phyloP scores from a whole-genome alignment of 30 jellyfish, hydroid and myxozoan genomes.

The Calvadosia cruxmelitensis region DNA sequence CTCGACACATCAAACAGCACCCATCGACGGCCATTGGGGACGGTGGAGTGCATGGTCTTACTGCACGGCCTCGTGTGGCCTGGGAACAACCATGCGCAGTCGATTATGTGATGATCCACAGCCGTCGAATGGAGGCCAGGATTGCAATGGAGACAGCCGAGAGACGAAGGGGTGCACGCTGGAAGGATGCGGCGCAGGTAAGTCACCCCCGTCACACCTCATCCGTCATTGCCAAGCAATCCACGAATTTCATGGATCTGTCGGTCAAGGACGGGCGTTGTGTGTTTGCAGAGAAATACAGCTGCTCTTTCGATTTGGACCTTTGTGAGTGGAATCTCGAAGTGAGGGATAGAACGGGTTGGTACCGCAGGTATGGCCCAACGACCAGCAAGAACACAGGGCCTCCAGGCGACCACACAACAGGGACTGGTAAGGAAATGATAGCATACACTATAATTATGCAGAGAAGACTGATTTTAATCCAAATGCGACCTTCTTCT shows the following conservation, averaged over 20 bases:
- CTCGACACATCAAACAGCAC: slow-evolving; percentile 12
- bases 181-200: slow-evolving; percentile 15
- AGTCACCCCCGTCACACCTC: not conserved
- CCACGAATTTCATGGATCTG: too few species aligned
- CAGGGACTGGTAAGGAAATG: slow-evolving; percentile 20
- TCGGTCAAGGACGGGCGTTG: too few species aligned
- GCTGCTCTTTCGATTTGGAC: slow-evolving; percentile 8
- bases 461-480: too few species aligned
- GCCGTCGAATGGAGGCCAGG: slow-evolving; percentile 61
- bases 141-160: slow-evolving; percentile 37
- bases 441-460: not conserved
- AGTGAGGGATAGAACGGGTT: slow-evolving; percentile 2
- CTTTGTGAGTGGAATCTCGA: slow-evolving; percentile 17
- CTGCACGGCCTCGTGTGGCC: slow-evolving; percentile 60
- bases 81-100: slow-evolving; percentile 35
- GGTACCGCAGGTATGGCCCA: slow-evolving; percentile 9
- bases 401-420: slow-evolving; percentile 16
- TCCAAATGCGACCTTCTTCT: too few species aligned
- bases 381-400: slow-evolving; percentile 18
- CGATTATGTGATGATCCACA: slow-evolving; percentile 78
- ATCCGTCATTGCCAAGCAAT: too few species aligned
- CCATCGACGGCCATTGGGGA: slow-evolving; percentile 86
- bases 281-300: not conserved
- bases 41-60: slow-evolving; percentile 67
- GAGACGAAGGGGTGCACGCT: slow-evolving; percentile 12